Evolutionary conservation across 2,888 invertebrate genomes (phyloP).

Genomic region (Geotrupes spiniger): DNA sequence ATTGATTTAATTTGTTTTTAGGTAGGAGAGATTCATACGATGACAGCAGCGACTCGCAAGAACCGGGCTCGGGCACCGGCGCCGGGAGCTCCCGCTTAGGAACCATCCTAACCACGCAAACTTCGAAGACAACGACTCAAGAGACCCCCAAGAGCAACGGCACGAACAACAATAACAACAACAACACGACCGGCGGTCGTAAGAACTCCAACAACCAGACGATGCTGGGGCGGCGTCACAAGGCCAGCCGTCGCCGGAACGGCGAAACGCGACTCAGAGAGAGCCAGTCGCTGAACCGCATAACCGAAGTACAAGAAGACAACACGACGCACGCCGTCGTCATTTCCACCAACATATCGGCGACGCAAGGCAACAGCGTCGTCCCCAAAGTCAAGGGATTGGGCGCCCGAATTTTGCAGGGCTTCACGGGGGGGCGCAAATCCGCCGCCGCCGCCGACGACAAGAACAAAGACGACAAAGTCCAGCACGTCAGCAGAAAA

Average conservation of each 20-base stretch:
- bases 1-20: conserved; percentile 11
- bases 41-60: conserved; percentile 82
- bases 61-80: conserved; percentile 53
- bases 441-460: conserved; percentile 35
- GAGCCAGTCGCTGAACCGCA: conserved; percentile 80
- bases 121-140: conserved; percentile 25
- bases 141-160: conserved; percentile 31
- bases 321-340: conserved; percentile 46
- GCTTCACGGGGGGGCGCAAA: conserved; percentile 34
- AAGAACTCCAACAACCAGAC: conserved; percentile 40
- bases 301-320: conserved; percentile 82
- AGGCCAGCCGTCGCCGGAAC: conserved; percentile 56
- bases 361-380: conserved; percentile 38
- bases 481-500: conserved; percentile 33
- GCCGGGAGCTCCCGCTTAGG: conserved; percentile 27
- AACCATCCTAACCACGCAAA: conserved; percentile 28
- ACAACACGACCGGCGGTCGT: conserved; percentile 36
- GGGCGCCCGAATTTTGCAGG: conserved; percentile 54
- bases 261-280: conserved; percentile 69
- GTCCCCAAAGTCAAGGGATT: conserved; percentile 53
- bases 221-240: conserved; percentile 54
- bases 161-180: conserved; percentile 24
- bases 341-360: conserved; percentile 41
- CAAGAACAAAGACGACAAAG: conserved; percentile 39
- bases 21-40: conserved; percentile 75